phyloP scores from a whole-genome alignment of 2,797 vertebrate species.

The Vespertilio murinus region DNA sequence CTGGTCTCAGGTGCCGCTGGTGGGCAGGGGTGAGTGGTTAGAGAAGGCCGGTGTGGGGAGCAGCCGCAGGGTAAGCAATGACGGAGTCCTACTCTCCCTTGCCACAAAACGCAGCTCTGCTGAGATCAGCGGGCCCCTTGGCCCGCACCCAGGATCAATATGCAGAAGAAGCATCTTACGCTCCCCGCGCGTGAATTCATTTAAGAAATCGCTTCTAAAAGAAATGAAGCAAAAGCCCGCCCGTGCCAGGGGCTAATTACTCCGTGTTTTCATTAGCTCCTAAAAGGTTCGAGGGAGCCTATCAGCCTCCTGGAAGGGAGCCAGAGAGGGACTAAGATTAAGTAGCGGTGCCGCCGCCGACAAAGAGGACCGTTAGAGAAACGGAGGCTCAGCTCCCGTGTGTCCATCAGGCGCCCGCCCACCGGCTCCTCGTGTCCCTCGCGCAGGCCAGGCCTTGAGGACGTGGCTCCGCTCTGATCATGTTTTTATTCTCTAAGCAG shows the following conservation, averaged over 20 bases:
- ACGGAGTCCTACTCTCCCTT: background rate
- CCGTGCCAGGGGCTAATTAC: background rate
- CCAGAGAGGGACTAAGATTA: background rate
- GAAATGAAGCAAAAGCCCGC: background rate
- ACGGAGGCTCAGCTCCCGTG: background rate
- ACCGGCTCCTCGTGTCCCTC: background rate
- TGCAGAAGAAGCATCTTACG: background rate
- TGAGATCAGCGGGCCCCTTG: background rate
- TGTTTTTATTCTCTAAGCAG: slow-evolving; percentile 86
- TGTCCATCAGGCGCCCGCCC: accelerated
- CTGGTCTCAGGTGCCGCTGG: background rate
- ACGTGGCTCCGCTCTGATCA: slow-evolving; percentile 83
- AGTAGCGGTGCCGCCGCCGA: background rate
- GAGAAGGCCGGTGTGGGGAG: background rate
- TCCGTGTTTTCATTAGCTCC: background rate
- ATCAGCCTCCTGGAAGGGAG: background rate
- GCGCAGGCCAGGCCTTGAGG: slow-evolving; percentile 50
- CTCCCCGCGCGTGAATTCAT: background rate
- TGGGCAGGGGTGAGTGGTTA: background rate
- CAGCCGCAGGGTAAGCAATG: background rate
- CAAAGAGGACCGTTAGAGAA: background rate
- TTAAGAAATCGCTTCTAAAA: background rate
- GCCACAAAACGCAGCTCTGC: background rate
- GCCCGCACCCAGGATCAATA: background rate
- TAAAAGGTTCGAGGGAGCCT: background rate